phyloP scores from a whole-genome alignment of 2,888 invertebrate genomes.

The Argyra leucocephala region DNA sequence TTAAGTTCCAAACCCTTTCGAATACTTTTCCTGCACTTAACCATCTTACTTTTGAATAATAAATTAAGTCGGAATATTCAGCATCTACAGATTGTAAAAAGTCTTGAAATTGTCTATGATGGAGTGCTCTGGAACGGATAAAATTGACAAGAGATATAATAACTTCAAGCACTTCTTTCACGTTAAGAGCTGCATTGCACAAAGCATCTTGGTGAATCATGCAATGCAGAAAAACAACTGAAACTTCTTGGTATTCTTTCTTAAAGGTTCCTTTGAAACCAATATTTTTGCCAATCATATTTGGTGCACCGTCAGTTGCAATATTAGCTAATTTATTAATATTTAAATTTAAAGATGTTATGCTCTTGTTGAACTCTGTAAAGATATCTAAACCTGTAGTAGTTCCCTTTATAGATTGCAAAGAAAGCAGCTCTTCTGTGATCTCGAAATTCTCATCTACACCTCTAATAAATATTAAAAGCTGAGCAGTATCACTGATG shows the following conservation, averaged over 20 bases:
- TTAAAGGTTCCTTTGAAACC: neutral
- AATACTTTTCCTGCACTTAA: neutral
- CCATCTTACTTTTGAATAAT: neutral
- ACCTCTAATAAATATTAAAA: slow-evolving; percentile 9
- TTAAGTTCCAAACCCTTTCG: slow-evolving; percentile 7
- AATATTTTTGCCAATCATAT: slow-evolving; percentile 4
- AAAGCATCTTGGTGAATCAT: slow-evolving; percentile 1
- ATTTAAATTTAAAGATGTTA: slow-evolving; percentile 8
- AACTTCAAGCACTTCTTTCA: slow-evolving; percentile 3
- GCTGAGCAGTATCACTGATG: slow-evolving; percentile 8
- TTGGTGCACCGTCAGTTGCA: slow-evolving; percentile 7
- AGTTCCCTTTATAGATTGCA: slow-evolving; percentile 8
- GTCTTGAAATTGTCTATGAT: slow-evolving; percentile 3
- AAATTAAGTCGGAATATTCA: neutral
- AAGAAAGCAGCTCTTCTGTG: slow-evolving; percentile 7
- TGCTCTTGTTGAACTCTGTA: neutral
- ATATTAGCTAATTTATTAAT: slow-evolving; percentile 2
- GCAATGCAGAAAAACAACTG: slow-evolving; percentile 8
- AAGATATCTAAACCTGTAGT: slow-evolving; percentile 8
- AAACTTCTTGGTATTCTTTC: slow-evolving; percentile 7
- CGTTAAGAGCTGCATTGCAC: slow-evolving; percentile 4
- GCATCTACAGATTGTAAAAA: neutral
- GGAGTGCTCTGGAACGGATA: slow-evolving; percentile 5
- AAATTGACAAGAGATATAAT: slow-evolving; percentile 7
- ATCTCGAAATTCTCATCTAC: neutral